phyloP scores from a whole-genome alignment of 2,888 invertebrate genomes.

The Dysmachus trigonus region DNA sequence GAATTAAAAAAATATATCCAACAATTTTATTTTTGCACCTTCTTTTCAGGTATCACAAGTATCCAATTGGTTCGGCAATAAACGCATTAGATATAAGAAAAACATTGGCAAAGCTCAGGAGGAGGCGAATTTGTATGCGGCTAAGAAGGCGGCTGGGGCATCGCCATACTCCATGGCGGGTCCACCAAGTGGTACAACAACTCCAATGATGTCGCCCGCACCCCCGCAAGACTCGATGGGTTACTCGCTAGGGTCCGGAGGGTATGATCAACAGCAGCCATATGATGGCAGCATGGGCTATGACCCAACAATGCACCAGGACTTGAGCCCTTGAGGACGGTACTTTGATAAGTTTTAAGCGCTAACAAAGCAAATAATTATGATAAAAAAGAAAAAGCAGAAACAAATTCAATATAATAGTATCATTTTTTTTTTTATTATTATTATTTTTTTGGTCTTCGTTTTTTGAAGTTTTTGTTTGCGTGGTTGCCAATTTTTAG shows the following conservation, averaged over 20 bases:
- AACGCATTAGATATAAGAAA: constrained; percentile 99
- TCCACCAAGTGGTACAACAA: constrained; percentile 87
- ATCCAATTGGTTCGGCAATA: constrained; percentile 99
- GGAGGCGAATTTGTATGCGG: constrained; percentile 98
- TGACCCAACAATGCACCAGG: constrained; percentile 89
- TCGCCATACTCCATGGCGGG: constrained; percentile 89
- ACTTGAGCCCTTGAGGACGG: constrained; percentile 71
- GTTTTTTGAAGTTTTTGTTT: background rate
- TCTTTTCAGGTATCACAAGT: constrained; percentile 72
- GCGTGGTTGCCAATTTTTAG: background rate
- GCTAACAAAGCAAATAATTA: constrained; percentile 1
- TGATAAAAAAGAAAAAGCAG: background rate
- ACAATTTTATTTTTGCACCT: background rate
- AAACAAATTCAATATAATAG: background rate
- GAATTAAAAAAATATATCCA: background rate
- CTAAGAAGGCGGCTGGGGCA: constrained; percentile 95
- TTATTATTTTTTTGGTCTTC: background rate
- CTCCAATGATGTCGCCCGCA: constrained; percentile 95
- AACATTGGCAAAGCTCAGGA: constrained; percentile 99
- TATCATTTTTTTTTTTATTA: constrained; percentile 16
- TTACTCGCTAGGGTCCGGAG: constrained; percentile 91
- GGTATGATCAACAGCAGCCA: constrained; percentile 87
- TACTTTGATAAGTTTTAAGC: constrained; percentile 55
- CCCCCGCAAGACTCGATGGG: constrained; percentile 93
- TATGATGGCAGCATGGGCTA: constrained; percentile 92